Evolutionary conservation across 30 jellyfish, hydroid and myxozoan species (phyloP), one percentile per base, ranked within the genome.

Genomic region (Hydractinia echinata): DNA sequence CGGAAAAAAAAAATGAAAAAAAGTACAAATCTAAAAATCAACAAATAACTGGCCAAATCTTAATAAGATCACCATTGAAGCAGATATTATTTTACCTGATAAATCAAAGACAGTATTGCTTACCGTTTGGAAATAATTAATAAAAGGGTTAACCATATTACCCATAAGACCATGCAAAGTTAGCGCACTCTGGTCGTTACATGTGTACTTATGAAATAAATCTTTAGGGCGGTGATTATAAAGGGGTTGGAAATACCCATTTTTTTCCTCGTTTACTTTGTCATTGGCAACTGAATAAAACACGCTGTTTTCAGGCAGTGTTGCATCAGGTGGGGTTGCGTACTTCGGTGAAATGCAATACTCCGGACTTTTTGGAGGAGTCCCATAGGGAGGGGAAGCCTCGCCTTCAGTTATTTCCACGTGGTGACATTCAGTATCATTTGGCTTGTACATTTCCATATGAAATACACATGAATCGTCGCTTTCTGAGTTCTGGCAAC

Each of bases 131-230:
- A 74, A 74, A 50, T 48, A 74, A 52, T 13, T 44, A 19, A 4
- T 54, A 50, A 5, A 20, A 74, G 83, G 74, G 8, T 49, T 48
- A 14, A 74, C 54, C 5, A 74, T 74, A 74, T 74, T 74, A 52
- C 54, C 83, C 83, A 74, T 49, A 53, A 74, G 20, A 54, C 83
- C 83, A 55, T 74, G 83, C 68, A 74, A 14, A n/a, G 83, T 19
- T 14, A 74, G 67, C 13, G 10, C 21, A 74, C 83, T 48, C 13
- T 74, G 21, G 61, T 74, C 66, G 66, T n/a, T 55, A 51, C 83
- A 74, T 4, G 9, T 9, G 10, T 64, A n/a, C 74, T 7, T 13
- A 7, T 64, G 51, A n/a, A 64, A 64, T 13, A 64, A n/a, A 51
- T 51, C 39, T n/a, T 64, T 64, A 6, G 51, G 74, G 19, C 74